phyloP scores from a whole-genome alignment of 2,888 invertebrate species.

The Andrena marginata region DNA sequence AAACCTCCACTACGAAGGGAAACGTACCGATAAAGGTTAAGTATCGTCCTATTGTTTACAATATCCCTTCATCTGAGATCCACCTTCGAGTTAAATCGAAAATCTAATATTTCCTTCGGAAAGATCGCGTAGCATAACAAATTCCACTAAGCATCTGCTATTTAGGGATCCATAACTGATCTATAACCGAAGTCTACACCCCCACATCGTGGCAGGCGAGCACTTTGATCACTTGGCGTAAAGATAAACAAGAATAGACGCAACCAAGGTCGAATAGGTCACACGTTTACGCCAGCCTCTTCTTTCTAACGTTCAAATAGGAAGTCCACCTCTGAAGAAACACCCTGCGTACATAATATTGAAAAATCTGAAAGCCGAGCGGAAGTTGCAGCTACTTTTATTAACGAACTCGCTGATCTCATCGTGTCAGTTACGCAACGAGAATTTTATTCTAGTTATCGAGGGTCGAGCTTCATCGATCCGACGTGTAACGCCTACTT shows the following conservation, averaged over 20 bases:
- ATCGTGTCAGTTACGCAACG: not conserved
- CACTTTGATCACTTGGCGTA: too few relatives aligned
- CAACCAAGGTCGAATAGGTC: not conserved
- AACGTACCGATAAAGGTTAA: too few relatives aligned
- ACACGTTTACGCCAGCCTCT: not conserved
- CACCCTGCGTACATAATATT: not conserved
- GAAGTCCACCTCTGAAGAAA: not conserved
- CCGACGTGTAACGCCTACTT: not conserved
- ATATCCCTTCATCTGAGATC: too few relatives aligned
- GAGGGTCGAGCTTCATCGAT: not conserved
- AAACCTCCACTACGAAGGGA: too few relatives aligned
- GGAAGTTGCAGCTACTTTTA: not conserved
- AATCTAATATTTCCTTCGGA: too few relatives aligned
- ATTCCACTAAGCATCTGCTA: too few relatives aligned
- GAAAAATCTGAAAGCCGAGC: not conserved
- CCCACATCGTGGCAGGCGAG: too few relatives aligned
- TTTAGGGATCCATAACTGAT: too few relatives aligned
- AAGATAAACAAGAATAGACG: not conserved
- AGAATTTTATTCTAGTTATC: not conserved
- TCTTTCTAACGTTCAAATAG: not conserved
- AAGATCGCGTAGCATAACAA: too few relatives aligned
- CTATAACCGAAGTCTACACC: too few relatives aligned
- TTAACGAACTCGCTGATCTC: not conserved
- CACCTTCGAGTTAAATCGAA: too few relatives aligned
- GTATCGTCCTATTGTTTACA: too few relatives aligned